Evolutionary conservation across 2,888 invertebrate genomes (phyloP).

Genomic region (Platynereis dumerilii): DNA sequence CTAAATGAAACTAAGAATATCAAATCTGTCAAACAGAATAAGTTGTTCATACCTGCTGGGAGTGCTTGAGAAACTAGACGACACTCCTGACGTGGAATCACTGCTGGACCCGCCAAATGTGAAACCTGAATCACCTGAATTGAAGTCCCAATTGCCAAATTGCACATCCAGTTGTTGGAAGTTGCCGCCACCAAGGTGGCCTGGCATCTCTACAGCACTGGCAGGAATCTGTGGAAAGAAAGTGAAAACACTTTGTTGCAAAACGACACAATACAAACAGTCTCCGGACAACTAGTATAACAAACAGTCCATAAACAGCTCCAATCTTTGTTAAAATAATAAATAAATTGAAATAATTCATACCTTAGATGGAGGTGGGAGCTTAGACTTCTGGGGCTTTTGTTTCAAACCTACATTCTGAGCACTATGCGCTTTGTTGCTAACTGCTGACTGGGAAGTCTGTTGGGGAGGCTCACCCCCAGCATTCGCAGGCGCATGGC

Average conservation of each 20-base stretch:
- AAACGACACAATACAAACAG: too few species aligned
- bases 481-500: too few species aligned
- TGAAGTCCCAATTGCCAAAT: conserved; percentile 83
- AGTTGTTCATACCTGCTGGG: not conserved
- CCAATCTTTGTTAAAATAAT: conserved; percentile 12
- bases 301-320: too few species aligned
- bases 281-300: too few species aligned
- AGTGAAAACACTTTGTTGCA: too few species aligned
- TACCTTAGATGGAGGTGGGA: conserved; percentile 86
- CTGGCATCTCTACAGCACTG: conserved; percentile 96
- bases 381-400: conserved; percentile 74
- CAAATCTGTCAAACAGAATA: not conserved
- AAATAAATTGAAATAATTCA: too few species aligned
- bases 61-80: conserved; percentile 10
- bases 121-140: conserved; percentile 53
- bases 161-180: conserved; percentile 83
- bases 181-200: conserved; percentile 67
- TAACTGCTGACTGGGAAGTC: not conserved
- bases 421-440: not conserved
- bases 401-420: conserved; percentile 65
- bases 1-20: too few species aligned
- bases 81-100: conserved; percentile 4
- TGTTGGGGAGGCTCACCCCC: not conserved
- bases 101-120: conserved; percentile 43
- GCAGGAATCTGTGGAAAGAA: conserved; percentile 77